Base-by-base conservation (phyloP, 2,797 vertebrate genomes). In the Odontamblyopus lacepedii region DNA sequence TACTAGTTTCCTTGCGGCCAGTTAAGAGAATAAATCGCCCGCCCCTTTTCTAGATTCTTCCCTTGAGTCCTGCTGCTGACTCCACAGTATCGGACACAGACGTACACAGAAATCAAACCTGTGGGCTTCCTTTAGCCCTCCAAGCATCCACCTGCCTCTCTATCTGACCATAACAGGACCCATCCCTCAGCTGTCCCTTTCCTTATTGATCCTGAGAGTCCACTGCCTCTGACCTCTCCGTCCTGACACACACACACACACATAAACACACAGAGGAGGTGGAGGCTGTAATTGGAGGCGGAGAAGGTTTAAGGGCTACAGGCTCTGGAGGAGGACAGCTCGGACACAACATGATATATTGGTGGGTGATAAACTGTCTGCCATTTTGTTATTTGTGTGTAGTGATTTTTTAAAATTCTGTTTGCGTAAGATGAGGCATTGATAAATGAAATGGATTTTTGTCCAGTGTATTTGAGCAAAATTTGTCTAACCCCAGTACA, bases 181-280 rank as follows among this genome's bases (percentile, higher is more conserved):
- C 76, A 63, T 82, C 83, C 79, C 65, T 85, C 79, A 81, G 53
- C 71, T 53, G 63, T 23, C 62, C 12, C 7, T 76, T 77, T 75
- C 78, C 80, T 65, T 86, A 92, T 92, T 82, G 89, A 92, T 92
- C 88, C 59, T 63, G 80, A 85, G 38, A 48, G 53, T 77, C 85
- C 77, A 67, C 3, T 63, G 27, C 30, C 51, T 0, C 68, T 83
- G 79, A 85, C 75, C 84, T 74, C 75, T 71, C 82, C 77, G 73
- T 18, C 3, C 41, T 12, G n/a, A 29, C 59, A 57, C n/a, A 61
- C 62, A 27, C 23, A 18, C 4, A 13, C 11, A 12, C 41, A 13
- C 11, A 13, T 12, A 13, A 11, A 44, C 41, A 13, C 41, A 3
- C 35, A 61, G 72, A n/a, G 72, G 81, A 85, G 77, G 85, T 66